Evolutionary conservation across 2,888 invertebrate species (phyloP), one percentile per base, ranked within the genome.

Genomic region (Zeuzera pyrina): DNA sequence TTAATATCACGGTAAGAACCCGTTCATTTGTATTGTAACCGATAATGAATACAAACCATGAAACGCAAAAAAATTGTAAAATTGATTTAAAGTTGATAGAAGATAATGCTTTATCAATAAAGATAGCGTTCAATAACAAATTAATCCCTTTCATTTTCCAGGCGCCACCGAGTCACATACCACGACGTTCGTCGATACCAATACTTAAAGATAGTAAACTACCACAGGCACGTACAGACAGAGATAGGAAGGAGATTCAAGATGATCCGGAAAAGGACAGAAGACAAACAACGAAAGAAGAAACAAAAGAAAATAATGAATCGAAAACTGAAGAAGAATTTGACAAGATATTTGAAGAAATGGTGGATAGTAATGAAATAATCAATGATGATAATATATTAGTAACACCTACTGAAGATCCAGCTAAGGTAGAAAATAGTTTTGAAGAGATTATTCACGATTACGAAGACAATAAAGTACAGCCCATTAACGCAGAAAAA

Each of bases 361-460:
- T 72, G 2, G 51, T 64, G 1, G 57, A 62, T 11, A 43, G 15
- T 12, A 12, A 23, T 12, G 12, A 19, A 10, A 34, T 41, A 12
- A 15, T 12, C 2, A 12, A 42, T 8, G 33, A 57, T 2, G 52
- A 63, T 19, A 51, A 50, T 0, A 56, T 45, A 12, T 33, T 62
- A 12, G 35, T 61, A 1, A 50, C 51, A n/a, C 51, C 54, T 1
- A 62, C 69, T 2, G 66, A 68, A 13, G 70, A 76, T 10, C 63
- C 68, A 1, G 62, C 59, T 1, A 61, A 60, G 38, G 35, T 79
- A 1, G 79, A 79, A 22, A 63, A 52, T 1, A 67, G 54, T 29
- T 81, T 81, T 33, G 77, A 79, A 43, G 74, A 79, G 49, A 68
- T 81, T 8, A 69, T 78, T 15, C 73, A 79, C 26, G 64, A 65